These are phyloP conservation scores for Vimba vimba DNA, from an alignment of 2,113 vertebrate genomes.

Conservation along the genomic window DNA sequence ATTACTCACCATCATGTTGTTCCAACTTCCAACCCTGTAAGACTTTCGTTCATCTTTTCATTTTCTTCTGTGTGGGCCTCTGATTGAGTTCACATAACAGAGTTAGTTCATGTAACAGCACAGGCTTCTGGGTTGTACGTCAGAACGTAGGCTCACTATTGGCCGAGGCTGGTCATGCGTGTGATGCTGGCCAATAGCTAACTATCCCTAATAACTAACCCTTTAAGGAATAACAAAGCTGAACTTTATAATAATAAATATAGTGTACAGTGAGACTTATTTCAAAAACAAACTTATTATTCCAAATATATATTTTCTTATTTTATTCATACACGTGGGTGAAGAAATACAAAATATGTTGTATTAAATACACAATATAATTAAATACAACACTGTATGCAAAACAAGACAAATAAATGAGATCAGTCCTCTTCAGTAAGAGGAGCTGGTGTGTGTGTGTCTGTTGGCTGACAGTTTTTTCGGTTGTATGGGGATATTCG, in stretches of 20 bases:
- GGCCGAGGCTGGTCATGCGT: too few relatives aligned
- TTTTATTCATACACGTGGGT: not conserved
- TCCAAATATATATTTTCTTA: not conserved
- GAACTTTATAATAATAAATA: not conserved
- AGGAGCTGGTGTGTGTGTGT: not conserved
- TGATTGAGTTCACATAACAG: too few relatives aligned
- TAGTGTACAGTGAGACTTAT: not conserved
- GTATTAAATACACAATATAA: not conserved
- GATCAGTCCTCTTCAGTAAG: not conserved
- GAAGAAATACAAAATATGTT: not conserved
- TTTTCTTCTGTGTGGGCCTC: too few relatives aligned
- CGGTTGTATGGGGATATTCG: constrained; percentile 64
- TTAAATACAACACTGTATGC: not conserved
- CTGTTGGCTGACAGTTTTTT: constrained; percentile 63
- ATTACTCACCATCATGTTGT: too few relatives aligned
- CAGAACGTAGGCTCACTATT: too few relatives aligned
- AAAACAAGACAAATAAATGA: not conserved
- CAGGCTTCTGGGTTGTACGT: too few relatives aligned
- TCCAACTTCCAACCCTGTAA: too few relatives aligned
- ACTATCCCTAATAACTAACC: too few relatives aligned
- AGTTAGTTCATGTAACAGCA: too few relatives aligned
- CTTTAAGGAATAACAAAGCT: not conserved
- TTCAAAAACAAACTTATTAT: too few relatives aligned
- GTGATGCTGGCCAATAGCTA: too few relatives aligned
- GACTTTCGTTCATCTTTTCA: too few relatives aligned